A percentile compares a stretch with the other conserved stretches of the same genome.
phyloP scores from a whole-genome alignment of 2,797 vertebrate genomes.

The Thamnophis elegans region DNA sequence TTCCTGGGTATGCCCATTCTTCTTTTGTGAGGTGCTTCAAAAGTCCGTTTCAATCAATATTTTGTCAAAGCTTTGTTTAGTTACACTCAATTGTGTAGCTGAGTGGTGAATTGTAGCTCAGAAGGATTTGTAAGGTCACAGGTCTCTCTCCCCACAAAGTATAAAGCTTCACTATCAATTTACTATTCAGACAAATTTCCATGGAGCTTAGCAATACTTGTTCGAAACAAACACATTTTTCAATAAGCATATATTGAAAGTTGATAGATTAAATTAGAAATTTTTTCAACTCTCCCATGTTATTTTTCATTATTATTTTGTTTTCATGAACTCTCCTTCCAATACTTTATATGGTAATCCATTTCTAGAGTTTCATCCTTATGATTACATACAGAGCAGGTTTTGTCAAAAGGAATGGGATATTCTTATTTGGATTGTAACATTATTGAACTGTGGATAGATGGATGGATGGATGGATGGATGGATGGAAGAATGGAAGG shows the following conservation, averaged over 20 bases:
- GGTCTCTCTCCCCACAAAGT: background rate
- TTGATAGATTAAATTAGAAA: background rate
- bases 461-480: too few relatives aligned
- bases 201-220: background rate
- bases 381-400: background rate
- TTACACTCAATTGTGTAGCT: background rate
- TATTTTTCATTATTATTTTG: background rate
- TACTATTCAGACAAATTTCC: background rate
- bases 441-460: background rate
- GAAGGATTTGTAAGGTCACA: background rate
- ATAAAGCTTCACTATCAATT: background rate
- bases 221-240: background rate
- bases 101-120: background rate
- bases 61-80: background rate
- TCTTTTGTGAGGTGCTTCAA: background rate
- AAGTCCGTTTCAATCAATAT: background rate
- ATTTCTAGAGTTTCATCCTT: background rate
- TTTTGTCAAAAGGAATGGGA: background rate
- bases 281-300: background rate
- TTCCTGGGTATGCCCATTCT: background rate
- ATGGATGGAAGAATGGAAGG: background rate
- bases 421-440: background rate
- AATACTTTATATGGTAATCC: background rate
- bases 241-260: background rate
- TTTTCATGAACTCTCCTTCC: background rate